Base-by-base conservation (phyloP, 2,888 invertebrate genomes). In the Arge pagana region DNA sequence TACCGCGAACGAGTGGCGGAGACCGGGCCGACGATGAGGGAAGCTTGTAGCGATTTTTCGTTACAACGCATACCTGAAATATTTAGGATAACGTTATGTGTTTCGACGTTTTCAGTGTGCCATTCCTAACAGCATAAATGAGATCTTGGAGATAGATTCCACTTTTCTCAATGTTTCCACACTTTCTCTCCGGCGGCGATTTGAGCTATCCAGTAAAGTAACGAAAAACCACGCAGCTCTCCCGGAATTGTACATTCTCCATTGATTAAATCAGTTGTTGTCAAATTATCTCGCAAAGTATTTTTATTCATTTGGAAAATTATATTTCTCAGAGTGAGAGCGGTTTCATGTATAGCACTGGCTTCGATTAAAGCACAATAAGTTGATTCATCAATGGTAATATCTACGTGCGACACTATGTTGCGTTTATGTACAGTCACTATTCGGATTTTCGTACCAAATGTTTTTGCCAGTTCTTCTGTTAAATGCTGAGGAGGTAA, bases 181-280 rank as follows among this genome's bases (percentile, higher is more conserved):
- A 19, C 10, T 36, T 7, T 18, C n/a, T 36, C 36, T 36, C 18
- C 7, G 19, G 16, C 36, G 36, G 19, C 36, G 19, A 3, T 36
- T 19, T 8, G 19, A 10, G 13, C 36, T 19, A 36, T 19, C 4
- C 36, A 36, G n/a, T 18, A 36, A 19, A 4, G 36, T 36, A 16
- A 8, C 2, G 10, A 18, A 36, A 36, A 36, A 36, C 19, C 19
- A 36, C 10, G 19, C 19, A 36, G 19, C 18, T 36, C 36, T 36
- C 19, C 36, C 19, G 36, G 36, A 36, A 36, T 36, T 36, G 36
- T 36, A 16, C 36, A 36, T 36, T 36, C 36, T 10, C 36, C 36
- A 13, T 16, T 36, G 36, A 36, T 36, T 11, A 36, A 36, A 36
- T 36, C 36, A n/a, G 2, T 36, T 16, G 36, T 36, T 18, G 4